Percentiles rank a stretch among this genome's conserved stretches.
These are phyloP conservation scores for Pelvicachromis taeniatus DNA, from an alignment of 2,113 vertebrate species.

Conservation along the genomic window DNA sequence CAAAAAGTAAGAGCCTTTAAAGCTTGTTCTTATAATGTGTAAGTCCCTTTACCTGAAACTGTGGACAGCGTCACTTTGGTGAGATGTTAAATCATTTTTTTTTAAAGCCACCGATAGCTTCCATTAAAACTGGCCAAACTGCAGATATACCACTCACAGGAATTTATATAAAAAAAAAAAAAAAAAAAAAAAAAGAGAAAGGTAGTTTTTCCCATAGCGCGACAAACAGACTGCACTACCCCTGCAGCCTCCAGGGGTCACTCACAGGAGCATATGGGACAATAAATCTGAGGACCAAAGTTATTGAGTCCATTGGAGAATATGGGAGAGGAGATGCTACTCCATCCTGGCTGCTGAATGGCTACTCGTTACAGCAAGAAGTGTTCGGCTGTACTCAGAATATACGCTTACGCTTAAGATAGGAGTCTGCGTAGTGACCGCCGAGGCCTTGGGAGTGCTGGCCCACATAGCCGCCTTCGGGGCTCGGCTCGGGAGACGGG, in stretches of 20 bases:
- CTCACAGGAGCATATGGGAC: slow-evolving; percentile 19
- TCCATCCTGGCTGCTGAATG: background rate
- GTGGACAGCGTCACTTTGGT: slow-evolving; percentile 25
- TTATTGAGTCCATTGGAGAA: background rate
- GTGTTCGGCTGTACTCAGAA: slow-evolving; percentile 66
- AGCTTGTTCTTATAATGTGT: slow-evolving; percentile 13
- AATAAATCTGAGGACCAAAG: slow-evolving; percentile 18
- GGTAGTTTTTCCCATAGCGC: slow-evolving; percentile 18
- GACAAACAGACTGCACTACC: slow-evolving; percentile 16
- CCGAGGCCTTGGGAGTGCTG: slow-evolving; percentile 93
- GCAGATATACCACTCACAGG: slow-evolving; percentile 27
- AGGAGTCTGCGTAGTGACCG: slow-evolving; percentile 91
- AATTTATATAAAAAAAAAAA: background rate
- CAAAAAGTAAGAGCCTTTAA: background rate
- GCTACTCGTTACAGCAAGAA: background rate
- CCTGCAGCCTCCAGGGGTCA: slow-evolving; percentile 47
- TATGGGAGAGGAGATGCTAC: background rate
- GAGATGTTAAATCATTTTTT: slow-evolving; percentile 1
- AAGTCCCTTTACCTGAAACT: slow-evolving; percentile 37
- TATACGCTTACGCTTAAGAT: slow-evolving; percentile 90
- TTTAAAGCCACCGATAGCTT: slow-evolving; percentile 4
- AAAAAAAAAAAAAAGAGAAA: background rate
- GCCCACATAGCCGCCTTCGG: slow-evolving; percentile 86
- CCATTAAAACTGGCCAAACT: slow-evolving; percentile 37
- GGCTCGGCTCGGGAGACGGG: slow-evolving; percentile 89